A percentile compares a stretch with the other conserved stretches of the same genome.
phyloP scores from a whole-genome alignment of 2,888 invertebrate species.

The Liposcelis brunnea region DNA sequence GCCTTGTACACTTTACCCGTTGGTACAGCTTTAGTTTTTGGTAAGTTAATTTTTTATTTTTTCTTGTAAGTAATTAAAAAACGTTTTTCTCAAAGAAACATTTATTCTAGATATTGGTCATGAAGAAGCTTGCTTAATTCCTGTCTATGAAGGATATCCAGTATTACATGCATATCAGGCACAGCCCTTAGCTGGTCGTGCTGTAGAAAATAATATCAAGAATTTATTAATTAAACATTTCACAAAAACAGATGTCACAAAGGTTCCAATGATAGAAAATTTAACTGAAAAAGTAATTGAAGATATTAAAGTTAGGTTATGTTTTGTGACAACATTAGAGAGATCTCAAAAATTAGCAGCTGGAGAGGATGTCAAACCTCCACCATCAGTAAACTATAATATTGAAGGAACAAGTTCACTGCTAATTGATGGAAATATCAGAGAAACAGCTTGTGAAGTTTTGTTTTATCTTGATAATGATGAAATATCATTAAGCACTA shows the following conservation, averaged over 20 bases:
- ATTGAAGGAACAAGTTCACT: constrained; percentile 41
- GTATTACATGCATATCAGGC: constrained; percentile 71
- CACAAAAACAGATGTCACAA: neutral
- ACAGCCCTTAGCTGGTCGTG: constrained; percentile 56
- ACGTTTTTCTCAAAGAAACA: too few relatives aligned
- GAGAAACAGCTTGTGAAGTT: constrained; percentile 70
- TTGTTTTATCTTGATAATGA: constrained; percentile 75
- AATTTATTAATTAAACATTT: constrained; percentile 7
- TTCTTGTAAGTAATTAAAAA: too few relatives aligned
- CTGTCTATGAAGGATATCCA: constrained; percentile 75
- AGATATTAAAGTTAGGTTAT: constrained; percentile 54
- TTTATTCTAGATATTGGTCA: constrained; percentile 61
- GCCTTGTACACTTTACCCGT: constrained; percentile 68
- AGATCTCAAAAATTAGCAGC: constrained; percentile 40
- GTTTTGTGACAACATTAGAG: constrained; percentile 65
- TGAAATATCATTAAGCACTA: constrained; percentile 60
- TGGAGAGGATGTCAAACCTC: constrained; percentile 30
- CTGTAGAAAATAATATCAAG: constrained; percentile 35
- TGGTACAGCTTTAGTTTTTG: constrained; percentile 54
- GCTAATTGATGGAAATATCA: constrained; percentile 47
- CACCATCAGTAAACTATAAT: constrained; percentile 48
- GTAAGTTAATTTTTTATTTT: constrained; percentile 1
- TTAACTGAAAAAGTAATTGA: constrained; percentile 30
- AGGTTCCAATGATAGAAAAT: constrained; percentile 14
- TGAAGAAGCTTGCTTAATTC: constrained; percentile 59